Conservation (phyloP, 92 coral and sea anemone species). For the Heliopora coerulea region DNA sequence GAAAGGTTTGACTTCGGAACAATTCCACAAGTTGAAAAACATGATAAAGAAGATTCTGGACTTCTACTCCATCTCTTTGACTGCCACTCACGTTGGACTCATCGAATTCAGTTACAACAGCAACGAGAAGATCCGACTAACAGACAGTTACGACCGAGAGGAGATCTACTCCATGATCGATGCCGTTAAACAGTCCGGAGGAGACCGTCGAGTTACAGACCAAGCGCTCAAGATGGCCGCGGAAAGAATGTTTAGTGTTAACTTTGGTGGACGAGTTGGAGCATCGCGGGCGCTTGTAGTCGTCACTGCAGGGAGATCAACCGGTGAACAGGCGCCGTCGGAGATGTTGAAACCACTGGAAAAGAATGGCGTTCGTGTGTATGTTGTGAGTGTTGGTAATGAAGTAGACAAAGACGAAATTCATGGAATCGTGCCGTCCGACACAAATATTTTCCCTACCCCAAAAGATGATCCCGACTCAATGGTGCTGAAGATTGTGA, state of each 20-base stretch:
- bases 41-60: conserved; percentile 60
- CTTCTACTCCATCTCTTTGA: conserved; percentile 59
- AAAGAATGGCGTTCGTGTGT: conserved; percentile 51
- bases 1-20: conserved; percentile 50
- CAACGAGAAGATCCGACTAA: conserved; percentile 57
- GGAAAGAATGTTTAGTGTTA: conserved; percentile 46
- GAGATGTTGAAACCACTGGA: conserved; percentile 63
- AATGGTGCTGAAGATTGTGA: conserved; percentile 10
- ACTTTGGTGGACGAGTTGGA: conserved; percentile 65
- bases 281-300: conserved; percentile 55
- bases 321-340: conserved; percentile 58
- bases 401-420: conserved; percentile 50
- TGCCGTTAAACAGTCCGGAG: conserved; percentile 53
- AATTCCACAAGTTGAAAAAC: conserved; percentile 59
- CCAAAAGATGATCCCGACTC: conserved; percentile 12
- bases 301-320: conserved; percentile 64
- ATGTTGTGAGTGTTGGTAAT: conserved; percentile 60
- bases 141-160: conserved; percentile 47
- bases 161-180: conserved; percentile 63
- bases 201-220: conserved; percentile 58
- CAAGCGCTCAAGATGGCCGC: conserved; percentile 61
- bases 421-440: conserved; percentile 40
- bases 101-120: conserved; percentile 66
- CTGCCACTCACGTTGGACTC: conserved; percentile 66
- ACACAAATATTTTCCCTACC: conserved; percentile 47